Evolutionary conservation across 2,888 invertebrate species (phyloP), one percentile per base, ranked within the genome.

Genomic region (Drosophila kambysellisi): DNA sequence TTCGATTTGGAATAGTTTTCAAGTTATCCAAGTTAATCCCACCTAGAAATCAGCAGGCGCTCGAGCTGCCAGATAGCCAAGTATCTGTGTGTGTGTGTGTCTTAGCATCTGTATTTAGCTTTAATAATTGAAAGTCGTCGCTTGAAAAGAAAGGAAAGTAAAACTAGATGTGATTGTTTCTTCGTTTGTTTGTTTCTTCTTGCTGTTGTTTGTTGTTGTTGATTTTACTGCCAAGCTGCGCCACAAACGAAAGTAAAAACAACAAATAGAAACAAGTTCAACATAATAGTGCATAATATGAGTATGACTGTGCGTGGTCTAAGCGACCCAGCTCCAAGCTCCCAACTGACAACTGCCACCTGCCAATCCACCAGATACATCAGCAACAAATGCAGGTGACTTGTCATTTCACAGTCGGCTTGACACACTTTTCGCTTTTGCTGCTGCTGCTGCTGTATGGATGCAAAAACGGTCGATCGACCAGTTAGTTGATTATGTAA

Each of bases 121-220:
- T 66, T 72, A 76, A 77, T 83, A 87, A 87, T 87, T 87, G 91
- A 89, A 87, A 89, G 91, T 88, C 70, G 58, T 33, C 69, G 79
- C 65, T 63, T 67, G 66, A 69, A 72, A 71, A 73, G 84, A 86
- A 86, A 83, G 89, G 89, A 86, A 86, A 86, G 86, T 86, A 86
- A 86, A 86, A 88, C 89, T 80, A 77, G 83, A 88, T 80, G 87
- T 70, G 77, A 79, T 77, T 79, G 75, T 75, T 75, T 70, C 48
- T 60, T 76, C 76, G 65, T 71, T 68, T 52, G 70, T 76, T 64
- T 48, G 69, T 69, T 70, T 69, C 52, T 66, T 84, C 59, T 72
- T 56, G 57, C 57, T 70, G 69, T 64, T 75, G 72, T 70, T 73
- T 66, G 65, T 71, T 70, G 77, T 70, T 68, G 77, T 70, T 68